Evolutionary conservation across 2,888 invertebrate genomes (phyloP).

Genomic region (Ochropleura plecta): DNA sequence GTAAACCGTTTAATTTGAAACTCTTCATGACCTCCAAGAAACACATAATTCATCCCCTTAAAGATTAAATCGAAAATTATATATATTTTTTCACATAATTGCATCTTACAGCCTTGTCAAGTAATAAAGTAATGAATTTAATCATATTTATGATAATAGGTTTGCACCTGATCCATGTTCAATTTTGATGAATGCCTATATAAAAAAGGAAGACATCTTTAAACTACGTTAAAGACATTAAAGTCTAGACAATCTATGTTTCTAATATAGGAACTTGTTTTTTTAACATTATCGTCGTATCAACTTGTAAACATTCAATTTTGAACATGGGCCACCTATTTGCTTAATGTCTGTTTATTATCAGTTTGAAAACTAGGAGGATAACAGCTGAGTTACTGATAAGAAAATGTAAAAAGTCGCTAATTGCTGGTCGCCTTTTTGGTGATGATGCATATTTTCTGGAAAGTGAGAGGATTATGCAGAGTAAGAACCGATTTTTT

Average conservation of each 20-base stretch:
- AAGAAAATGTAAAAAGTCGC: not conserved
- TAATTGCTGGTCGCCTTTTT: not conserved
- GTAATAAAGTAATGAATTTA: conserved; percentile 61
- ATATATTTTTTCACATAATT: conserved; percentile 47
- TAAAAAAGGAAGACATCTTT: not conserved
- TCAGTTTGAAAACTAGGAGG: not conserved
- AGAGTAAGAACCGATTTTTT: not conserved
- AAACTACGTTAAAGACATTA: not conserved
- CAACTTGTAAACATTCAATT: not conserved
- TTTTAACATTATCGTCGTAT: not conserved
- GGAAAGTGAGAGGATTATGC: too few species aligned
- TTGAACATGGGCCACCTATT: not conserved
- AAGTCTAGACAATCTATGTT: not conserved
- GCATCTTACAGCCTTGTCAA: conserved; percentile 56
- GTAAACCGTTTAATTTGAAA: conserved; percentile 45
- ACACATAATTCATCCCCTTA: conserved; percentile 27
- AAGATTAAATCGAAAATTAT: conserved; percentile 45
- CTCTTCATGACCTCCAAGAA: conserved; percentile 27
- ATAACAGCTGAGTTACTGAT: not conserved
- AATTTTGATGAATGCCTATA: conserved; percentile 51
- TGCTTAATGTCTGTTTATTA: not conserved
- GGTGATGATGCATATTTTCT: too few species aligned
- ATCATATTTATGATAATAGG: conserved; percentile 49
- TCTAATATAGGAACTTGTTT: not conserved
- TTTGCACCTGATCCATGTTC: conserved; percentile 24